These are phyloP conservation scores for Anisognathus igniventris DNA, from an alignment of 2,797 vertebrate genomes.

Conservation along the genomic window DNA sequence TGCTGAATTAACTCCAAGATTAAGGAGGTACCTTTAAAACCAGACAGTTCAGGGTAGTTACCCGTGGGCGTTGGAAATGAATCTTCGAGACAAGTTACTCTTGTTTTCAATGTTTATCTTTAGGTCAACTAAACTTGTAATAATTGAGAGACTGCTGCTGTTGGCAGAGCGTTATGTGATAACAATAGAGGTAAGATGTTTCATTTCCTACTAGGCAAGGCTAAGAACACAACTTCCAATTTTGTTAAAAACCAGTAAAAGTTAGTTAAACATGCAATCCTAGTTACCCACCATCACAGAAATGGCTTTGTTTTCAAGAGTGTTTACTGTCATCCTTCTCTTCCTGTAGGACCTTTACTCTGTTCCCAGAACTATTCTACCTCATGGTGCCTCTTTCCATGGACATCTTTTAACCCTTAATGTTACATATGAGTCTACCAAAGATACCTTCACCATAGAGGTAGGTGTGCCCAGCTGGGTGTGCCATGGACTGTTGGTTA, in stretches of 20 bases:
- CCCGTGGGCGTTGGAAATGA: not conserved
- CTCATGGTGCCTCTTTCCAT: constrained; percentile 98
- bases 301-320: not conserved
- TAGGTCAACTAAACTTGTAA: constrained; percentile 98
- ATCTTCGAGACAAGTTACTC: not conserved
- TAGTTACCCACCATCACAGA: not conserved
- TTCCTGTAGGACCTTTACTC: constrained; percentile 90
- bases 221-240: not conserved
- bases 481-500: not conserved
- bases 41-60: not conserved
- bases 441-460: constrained; percentile 97
- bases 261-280: not conserved
- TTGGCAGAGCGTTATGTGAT: constrained; percentile 97
- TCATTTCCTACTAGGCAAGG: not conserved
- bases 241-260: not conserved
- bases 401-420: constrained; percentile 96
- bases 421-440: constrained; percentile 97
- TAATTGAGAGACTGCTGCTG: constrained; percentile 95
- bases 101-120: constrained; percentile 21
- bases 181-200: constrained; percentile 90
- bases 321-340: not conserved
- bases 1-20: not conserved
- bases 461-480: constrained; percentile 66
- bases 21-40: not conserved
- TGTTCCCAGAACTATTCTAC: constrained; percentile 98